These are phyloP conservation scores for Agonopterix subpropinquella DNA, from an alignment of 2,888 invertebrate species.

Conservation along the genomic window DNA sequence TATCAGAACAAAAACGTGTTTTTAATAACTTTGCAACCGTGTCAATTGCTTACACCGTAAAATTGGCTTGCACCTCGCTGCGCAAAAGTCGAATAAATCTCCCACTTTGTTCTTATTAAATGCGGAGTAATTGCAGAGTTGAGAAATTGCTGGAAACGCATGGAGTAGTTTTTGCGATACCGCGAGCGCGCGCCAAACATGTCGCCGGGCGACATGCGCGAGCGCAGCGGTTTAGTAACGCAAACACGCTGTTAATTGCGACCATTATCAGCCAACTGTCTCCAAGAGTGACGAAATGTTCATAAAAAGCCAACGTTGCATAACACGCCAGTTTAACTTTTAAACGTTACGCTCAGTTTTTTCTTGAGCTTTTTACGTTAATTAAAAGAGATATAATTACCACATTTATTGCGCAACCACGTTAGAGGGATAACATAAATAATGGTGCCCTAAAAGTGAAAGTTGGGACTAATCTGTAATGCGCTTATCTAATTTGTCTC, in stretches of 20 bases:
- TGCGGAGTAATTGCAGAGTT: slow-evolving; percentile 42
- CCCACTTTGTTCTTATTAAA: slow-evolving; percentile 30
- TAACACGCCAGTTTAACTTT: slow-evolving; percentile 27
- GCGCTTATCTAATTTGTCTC: slow-evolving; percentile 62
- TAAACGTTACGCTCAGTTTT: slow-evolving; percentile 16
- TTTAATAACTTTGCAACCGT: slow-evolving; percentile 9
- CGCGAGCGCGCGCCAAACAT: slow-evolving; percentile 36
- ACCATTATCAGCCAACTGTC: slow-evolving; percentile 54
- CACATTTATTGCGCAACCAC: slow-evolving; percentile 10
- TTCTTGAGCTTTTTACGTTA: slow-evolving; percentile 11
- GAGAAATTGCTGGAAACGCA: slow-evolving; percentile 48
- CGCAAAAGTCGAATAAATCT: slow-evolving; percentile 7
- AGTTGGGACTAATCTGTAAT: slow-evolving; percentile 42
- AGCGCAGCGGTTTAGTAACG: slow-evolving; percentile 29
- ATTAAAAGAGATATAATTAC: slow-evolving; percentile 10
- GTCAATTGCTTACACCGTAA: slow-evolving; percentile 1
- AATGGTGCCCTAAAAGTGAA: slow-evolving; percentile 57
- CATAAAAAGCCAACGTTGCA: slow-evolving; percentile 49
- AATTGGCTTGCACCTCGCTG: neutral
- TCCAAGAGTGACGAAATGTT: slow-evolving; percentile 53
- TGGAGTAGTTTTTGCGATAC: slow-evolving; percentile 44
- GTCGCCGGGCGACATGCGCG: slow-evolving; percentile 34
- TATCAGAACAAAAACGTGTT: neutral
- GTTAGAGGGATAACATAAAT: slow-evolving; percentile 9
- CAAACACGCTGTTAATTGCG: slow-evolving; percentile 55